A percentile compares a stretch with the other conserved stretches of the same genome.
These are phyloP conservation scores for Toxostoma redivivum DNA, from an alignment of 2,113 vertebrate species.

Conservation along the genomic window DNA sequence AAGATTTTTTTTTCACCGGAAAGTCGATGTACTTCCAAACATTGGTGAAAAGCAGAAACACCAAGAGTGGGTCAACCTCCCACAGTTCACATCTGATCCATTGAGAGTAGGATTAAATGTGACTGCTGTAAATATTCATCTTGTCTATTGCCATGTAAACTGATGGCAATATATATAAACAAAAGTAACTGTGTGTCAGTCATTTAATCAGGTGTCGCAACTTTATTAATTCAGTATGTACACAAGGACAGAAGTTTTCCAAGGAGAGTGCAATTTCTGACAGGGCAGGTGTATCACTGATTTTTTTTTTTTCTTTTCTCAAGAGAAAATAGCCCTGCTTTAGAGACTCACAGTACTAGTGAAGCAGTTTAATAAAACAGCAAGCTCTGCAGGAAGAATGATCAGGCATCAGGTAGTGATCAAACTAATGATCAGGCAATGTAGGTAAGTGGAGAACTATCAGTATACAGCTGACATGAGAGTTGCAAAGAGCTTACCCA, in stretches of 20 bases:
- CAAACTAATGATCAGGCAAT: conserved; percentile 23
- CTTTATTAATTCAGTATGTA: background rate
- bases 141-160: conserved; percentile 8
- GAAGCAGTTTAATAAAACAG: conserved; percentile 12
- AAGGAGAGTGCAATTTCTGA: background rate
- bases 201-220: background rate
- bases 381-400: conserved; percentile 14
- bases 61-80: background rate
- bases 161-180: conserved; percentile 10
- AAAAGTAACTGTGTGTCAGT: conserved; percentile 1
- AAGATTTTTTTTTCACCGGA: background rate
- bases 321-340: background rate
- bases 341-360: background rate
- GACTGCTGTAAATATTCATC: background rate
- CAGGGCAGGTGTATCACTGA: background rate
- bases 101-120: background rate
- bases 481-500: background rate
- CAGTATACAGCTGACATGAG: background rate
- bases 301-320: background rate
- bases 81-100: conserved; percentile 32
- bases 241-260: background rate
- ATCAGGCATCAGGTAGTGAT: conserved; percentile 1
- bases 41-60: background rate
- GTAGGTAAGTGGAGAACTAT: conserved; percentile 11
- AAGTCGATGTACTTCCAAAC: conserved; percentile 34